These are phyloP conservation scores for Sminthopsis crassicaudata DNA, from an alignment of 2,113 vertebrate species.

Conservation along the genomic window DNA sequence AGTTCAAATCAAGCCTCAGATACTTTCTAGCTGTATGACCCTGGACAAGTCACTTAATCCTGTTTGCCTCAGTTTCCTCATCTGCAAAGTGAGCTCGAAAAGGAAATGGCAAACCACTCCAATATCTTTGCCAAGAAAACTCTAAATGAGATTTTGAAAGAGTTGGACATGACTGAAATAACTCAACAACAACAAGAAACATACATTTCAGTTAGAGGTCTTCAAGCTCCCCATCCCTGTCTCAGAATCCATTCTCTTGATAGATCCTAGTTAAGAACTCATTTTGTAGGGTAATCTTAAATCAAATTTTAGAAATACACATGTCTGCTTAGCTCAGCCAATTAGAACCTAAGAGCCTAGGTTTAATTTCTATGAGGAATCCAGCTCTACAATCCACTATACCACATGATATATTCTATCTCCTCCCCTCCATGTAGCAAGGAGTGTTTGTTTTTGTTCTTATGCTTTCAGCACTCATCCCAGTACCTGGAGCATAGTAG, in stretches of 20 bases:
- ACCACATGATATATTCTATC: background rate
- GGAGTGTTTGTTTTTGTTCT: background rate
- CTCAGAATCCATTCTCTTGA: background rate
- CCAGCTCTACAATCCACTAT: background rate
- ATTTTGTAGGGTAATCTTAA: background rate
- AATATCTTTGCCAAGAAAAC: too few species aligned
- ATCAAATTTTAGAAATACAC: background rate
- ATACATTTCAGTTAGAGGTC: background rate
- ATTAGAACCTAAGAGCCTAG: background rate
- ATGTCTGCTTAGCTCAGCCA: background rate
- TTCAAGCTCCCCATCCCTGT: background rate
- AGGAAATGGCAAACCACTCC: too few species aligned
- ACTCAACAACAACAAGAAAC: background rate
- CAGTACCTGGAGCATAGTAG: background rate
- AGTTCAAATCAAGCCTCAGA: background rate
- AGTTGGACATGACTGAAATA: too few species aligned
- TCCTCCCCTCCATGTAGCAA: background rate
- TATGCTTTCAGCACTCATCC: background rate
- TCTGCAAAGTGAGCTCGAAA: too few species aligned
- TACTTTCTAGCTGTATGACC: background rate
- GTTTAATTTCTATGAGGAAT: background rate
- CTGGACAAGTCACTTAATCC: background rate
- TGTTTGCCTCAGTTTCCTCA: too few species aligned
- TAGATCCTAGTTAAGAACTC: background rate
- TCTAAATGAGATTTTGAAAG: too few species aligned